Evolutionary conservation across 2,797 vertebrate species (phyloP).

Genomic region (Sylvia borin): DNA sequence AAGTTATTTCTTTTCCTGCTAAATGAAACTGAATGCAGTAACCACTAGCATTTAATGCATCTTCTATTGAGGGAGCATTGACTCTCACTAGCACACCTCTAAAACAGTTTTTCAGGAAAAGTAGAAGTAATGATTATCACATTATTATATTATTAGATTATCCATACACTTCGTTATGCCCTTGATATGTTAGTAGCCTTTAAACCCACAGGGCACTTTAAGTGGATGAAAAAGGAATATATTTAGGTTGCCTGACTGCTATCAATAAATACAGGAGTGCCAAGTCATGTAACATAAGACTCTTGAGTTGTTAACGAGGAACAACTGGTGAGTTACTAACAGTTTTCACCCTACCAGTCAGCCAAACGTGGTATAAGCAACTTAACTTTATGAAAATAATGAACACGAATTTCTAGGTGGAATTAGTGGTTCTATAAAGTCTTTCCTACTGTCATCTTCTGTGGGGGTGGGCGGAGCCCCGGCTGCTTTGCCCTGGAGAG

Average conservation of each 20-base stretch:
- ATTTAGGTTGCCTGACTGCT: not conserved
- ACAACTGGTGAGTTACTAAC: not conserved
- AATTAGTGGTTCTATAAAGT: not conserved
- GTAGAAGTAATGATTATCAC: not conserved
- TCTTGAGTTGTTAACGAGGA: not conserved
- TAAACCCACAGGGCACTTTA: not conserved
- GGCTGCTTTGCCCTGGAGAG: too few relatives aligned
- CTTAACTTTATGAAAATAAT: not conserved
- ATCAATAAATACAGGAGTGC: not conserved
- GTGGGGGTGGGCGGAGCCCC: too few relatives aligned
- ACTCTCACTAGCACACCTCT: not conserved
- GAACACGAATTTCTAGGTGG: not conserved
- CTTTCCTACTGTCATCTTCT: not conserved
- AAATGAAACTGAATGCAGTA: not conserved
- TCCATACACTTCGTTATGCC: not conserved
- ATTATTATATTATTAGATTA: not conserved
- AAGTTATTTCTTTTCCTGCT: not conserved
- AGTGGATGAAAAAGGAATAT: not conserved
- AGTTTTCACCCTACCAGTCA: not conserved
- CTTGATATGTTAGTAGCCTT: not conserved
- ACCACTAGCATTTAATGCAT: not conserved
- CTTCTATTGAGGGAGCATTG: not conserved
- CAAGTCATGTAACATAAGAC: not conserved
- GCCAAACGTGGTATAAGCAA: not conserved
- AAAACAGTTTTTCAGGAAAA: not conserved